A percentile compares a stretch with the other conserved stretches of the same genome.
These are phyloP conservation scores for Laticauda laticaudata DNA, from an alignment of 2,113 vertebrate genomes.

Conservation along the genomic window DNA sequence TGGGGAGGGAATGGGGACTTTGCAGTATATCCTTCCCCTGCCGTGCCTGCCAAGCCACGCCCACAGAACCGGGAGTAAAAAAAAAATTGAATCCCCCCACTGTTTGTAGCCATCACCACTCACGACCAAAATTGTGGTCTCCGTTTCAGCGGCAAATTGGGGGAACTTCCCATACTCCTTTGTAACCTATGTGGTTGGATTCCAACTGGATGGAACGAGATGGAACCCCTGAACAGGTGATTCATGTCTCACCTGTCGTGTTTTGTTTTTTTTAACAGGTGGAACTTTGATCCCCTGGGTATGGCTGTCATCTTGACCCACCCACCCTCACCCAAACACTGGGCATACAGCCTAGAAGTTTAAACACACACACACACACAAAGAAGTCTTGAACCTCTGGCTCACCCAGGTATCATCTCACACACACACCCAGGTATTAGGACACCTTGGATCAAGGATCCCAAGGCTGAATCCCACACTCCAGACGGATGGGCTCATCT, in stretches of 20 bases:
- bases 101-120: no score
- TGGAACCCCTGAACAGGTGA: background rate
- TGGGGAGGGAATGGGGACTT: no score
- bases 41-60: no score
- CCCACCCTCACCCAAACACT: no score
- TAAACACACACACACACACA: background rate
- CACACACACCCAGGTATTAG: no score
- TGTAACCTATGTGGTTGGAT: no score
- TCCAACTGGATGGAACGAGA: background rate
- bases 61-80: no score
- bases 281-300: background rate
- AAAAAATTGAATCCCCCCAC: no score
- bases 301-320: background rate
- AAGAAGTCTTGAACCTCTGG: background rate
- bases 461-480: background rate
- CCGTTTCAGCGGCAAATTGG: no score
- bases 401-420: no score
- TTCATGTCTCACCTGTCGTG: background rate
- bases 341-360: background rate
- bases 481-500: background rate
- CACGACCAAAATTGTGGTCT: no score
- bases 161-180: background rate
- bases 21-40: no score
- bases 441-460: background rate
- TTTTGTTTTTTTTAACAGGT: background rate